Evolutionary conservation across 2,113 vertebrate genomes (phyloP).

Genomic region (Cervus canadensis): DNA sequence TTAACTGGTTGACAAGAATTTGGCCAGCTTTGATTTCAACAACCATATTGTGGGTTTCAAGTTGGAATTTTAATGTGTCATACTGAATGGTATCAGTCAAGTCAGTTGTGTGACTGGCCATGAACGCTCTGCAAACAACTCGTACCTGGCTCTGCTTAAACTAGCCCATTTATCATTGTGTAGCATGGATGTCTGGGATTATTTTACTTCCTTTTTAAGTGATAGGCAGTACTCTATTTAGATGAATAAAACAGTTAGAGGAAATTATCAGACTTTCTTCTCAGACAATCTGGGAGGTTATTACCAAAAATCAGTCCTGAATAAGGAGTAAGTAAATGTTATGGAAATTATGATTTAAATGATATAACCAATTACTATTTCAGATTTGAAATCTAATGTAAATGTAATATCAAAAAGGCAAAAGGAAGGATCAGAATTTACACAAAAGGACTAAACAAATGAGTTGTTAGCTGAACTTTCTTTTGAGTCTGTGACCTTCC

Average conservation of each 20-base stretch:
- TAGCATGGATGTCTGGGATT: not conserved
- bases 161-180: not conserved
- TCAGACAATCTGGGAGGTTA: not conserved
- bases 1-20: slow-evolving; percentile 28
- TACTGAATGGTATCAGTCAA: slow-evolving; percentile 15
- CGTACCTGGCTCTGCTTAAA: not conserved
- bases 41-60: not conserved
- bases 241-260: not conserved
- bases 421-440: not conserved
- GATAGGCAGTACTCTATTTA: not conserved
- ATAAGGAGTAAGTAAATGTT: not conserved
- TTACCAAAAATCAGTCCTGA: not conserved
- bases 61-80: not conserved
- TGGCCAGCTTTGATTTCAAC: slow-evolving; percentile 15
- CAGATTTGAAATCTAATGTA: not conserved
- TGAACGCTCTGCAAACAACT: not conserved
- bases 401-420: not conserved
- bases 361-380: not conserved
- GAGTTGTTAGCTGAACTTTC: not conserved
- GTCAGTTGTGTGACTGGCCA: slow-evolving; percentile 2
- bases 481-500: not conserved
- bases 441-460: not conserved
- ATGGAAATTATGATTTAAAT: not conserved
- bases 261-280: not conserved
- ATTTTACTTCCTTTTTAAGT: not conserved